These are phyloP conservation scores for Orthosia gothica DNA, from an alignment of 2,888 invertebrate species.

Conservation along the genomic window DNA sequence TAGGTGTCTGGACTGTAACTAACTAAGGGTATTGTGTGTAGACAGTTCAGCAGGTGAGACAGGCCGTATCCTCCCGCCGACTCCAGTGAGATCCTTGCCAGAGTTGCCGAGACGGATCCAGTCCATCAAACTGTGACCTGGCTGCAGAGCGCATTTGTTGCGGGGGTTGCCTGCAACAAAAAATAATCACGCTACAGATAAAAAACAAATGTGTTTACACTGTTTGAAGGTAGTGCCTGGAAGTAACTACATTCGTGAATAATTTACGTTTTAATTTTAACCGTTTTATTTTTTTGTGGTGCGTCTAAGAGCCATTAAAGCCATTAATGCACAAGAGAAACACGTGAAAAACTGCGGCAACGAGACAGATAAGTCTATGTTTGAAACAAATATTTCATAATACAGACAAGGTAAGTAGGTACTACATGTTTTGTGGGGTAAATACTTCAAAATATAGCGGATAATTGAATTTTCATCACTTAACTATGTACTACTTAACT, in stretches of 20 bases:
- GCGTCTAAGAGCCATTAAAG: neutral
- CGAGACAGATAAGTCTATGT: neutral
- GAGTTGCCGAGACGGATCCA: conserved; percentile 98
- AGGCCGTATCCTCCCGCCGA: conserved; percentile 92
- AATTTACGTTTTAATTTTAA: no score
- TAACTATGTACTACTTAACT: conserved; percentile 14
- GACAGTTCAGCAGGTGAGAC: conserved; percentile 95
- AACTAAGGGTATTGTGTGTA: conserved; percentile 93
- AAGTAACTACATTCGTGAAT: neutral
- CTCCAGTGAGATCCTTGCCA: conserved; percentile 96
- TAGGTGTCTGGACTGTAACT: conserved; percentile 48
- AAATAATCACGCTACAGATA: conserved; percentile 13
- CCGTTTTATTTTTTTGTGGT: no score
- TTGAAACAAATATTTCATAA: conserved; percentile 12
- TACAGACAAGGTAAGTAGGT: no score
- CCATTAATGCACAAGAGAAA: neutral
- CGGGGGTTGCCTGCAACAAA: conserved; percentile 94
- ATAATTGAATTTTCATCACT: conserved; percentile 13
- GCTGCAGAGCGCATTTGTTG: conserved; percentile 98
- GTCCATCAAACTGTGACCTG: conserved; percentile 99
- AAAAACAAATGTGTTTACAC: no score
- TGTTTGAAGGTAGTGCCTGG: neutral
- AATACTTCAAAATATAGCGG: neutral
- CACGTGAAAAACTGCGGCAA: neutral
- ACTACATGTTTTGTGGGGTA: neutral